Conservation (phyloP, 1,140 invertebrate species). For the Triops cancriformis region DNA sequence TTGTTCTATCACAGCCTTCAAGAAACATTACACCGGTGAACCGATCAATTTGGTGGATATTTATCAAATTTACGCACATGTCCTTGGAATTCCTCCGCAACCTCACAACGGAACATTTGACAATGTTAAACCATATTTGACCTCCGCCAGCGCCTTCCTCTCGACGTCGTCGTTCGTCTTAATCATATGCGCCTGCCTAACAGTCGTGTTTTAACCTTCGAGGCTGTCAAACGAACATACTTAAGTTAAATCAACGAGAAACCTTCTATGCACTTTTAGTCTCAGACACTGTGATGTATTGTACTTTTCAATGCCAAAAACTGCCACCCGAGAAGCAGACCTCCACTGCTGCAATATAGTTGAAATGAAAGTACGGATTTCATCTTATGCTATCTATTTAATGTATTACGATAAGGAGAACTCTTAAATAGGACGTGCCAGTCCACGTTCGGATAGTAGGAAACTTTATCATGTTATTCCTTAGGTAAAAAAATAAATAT, state of each 20-base stretch:
- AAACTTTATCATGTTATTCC: too few relatives aligned
- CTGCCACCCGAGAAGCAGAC: background rate
- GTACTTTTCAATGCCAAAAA: background rate
- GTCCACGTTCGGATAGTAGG: too few relatives aligned
- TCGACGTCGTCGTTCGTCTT: background rate
- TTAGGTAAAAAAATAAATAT: too few relatives aligned
- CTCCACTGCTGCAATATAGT: background rate
- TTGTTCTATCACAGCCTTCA: constrained; percentile 22
- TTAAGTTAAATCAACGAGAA: background rate
- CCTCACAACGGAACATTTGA: constrained; percentile 37
- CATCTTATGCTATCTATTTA: too few relatives aligned
- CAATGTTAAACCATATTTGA: constrained; percentile 23
- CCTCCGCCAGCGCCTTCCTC: background rate
- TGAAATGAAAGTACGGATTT: background rate
- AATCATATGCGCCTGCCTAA: background rate
- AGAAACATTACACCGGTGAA: constrained; percentile 26
- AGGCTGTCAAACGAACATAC: background rate
- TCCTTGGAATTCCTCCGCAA: constrained; percentile 32
- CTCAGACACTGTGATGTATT: background rate
- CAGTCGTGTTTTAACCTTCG: background rate
- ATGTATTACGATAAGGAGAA: too few relatives aligned
- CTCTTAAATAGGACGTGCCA: too few relatives aligned
- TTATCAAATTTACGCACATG: constrained; percentile 35
- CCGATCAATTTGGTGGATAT: constrained; percentile 35
- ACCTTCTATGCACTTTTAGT: background rate